These are phyloP conservation scores for Chromoteleia sp. DNA, from an alignment of 2,888 invertebrate genomes.

Conservation along the genomic window DNA sequence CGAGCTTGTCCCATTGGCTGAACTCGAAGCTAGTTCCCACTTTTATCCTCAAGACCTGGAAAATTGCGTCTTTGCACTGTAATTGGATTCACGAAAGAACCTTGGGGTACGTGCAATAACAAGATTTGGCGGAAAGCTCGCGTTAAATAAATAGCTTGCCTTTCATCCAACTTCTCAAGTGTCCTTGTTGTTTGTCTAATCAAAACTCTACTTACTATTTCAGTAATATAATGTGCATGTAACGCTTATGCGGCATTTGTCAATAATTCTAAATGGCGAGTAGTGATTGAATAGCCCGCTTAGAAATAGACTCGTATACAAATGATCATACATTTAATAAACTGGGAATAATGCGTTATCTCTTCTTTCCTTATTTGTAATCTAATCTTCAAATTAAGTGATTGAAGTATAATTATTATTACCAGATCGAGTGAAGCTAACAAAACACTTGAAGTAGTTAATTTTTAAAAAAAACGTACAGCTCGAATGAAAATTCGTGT, in stretches of 20 bases:
- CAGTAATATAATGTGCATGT: conserved; percentile 30
- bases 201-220: conserved; percentile 55
- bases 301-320: too few relatives aligned
- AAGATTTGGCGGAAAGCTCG: conserved; percentile 65
- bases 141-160: conserved; percentile 65
- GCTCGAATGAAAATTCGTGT: too few relatives aligned
- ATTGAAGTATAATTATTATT: too few relatives aligned
- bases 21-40: conserved; percentile 49
- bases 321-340: too few relatives aligned
- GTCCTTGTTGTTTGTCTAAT: conserved; percentile 61
- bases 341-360: too few relatives aligned
- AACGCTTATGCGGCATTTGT: conserved; percentile 8
- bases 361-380: too few relatives aligned
- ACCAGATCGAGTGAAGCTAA: too few relatives aligned
- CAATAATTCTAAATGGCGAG: conserved; percentile 27
- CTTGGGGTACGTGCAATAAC: conserved; percentile 67
- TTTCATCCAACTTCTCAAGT: conserved; percentile 56
- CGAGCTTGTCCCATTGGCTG: conserved; percentile 44
- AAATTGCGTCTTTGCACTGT: conserved; percentile 65
- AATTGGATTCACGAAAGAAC: conserved; percentile 66
- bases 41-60: conserved; percentile 59
- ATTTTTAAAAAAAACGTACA: too few relatives aligned
- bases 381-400: too few relatives aligned
- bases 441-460: too few relatives aligned
- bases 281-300: too few relatives aligned